Conservation (phyloP, 2,888 invertebrate species). For the Lumbricus terrestris region DNA sequence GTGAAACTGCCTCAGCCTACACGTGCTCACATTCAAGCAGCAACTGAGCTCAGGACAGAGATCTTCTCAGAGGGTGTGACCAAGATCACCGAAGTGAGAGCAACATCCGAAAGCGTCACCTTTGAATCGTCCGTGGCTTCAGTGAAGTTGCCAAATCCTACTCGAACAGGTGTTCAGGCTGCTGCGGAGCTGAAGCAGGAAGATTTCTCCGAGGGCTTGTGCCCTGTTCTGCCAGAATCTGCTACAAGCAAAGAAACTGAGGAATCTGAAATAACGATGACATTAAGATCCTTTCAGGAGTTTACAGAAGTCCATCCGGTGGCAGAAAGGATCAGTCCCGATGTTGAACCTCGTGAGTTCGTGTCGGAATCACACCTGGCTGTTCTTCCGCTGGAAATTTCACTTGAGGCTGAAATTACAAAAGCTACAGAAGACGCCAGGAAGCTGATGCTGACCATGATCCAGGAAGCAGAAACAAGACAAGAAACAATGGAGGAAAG, state of each 20-base stretch:
- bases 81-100: not conserved
- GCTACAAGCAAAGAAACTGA: slow-evolving; percentile 13
- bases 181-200: not conserved
- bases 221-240: not conserved
- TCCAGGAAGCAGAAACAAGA: not conserved
- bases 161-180: slow-evolving; percentile 23
- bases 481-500: slow-evolving; percentile 12
- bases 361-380: not conserved
- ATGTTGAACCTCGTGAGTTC: slow-evolving; percentile 16
- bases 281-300: not conserved
- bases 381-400: slow-evolving; percentile 17
- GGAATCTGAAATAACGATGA: not conserved
- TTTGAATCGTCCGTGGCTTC: not conserved
- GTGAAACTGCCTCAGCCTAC: slow-evolving; percentile 28
- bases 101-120: slow-evolving; percentile 22
- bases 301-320: slow-evolving; percentile 12
- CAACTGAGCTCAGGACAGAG: slow-evolving; percentile 20
- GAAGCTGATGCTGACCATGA: slow-evolving; percentile 12
- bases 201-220: slow-evolving; percentile 7
- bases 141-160: slow-evolving; percentile 27
- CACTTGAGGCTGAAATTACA: slow-evolving; percentile 14
- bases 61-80: slow-evolving; percentile 26
- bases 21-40: slow-evolving; percentile 22
- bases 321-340: slow-evolving; percentile 8
- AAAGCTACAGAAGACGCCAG: slow-evolving; percentile 4